phyloP scores from a whole-genome alignment of 2,113 vertebrate species.

The Dermatemys mawii region DNA sequence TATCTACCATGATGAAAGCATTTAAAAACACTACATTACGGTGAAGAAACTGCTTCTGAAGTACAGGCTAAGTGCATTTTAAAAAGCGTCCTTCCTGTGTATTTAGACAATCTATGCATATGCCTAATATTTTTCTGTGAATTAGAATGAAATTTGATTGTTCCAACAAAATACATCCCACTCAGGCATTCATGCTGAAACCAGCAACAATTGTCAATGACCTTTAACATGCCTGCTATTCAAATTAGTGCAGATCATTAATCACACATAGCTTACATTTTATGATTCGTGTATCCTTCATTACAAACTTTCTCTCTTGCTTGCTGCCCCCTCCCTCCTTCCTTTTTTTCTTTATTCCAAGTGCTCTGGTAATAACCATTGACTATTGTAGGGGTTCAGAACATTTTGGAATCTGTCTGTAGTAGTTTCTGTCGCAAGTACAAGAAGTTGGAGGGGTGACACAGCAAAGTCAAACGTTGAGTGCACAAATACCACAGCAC shows the following conservation, averaged over 20 bases:
- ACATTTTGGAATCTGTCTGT: background rate
- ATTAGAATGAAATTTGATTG: constrained; percentile 60
- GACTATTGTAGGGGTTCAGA: constrained; percentile 16
- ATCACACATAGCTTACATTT: constrained; percentile 70
- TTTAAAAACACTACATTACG: background rate
- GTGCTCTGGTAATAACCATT: constrained; percentile 16
- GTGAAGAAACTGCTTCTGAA: background rate
- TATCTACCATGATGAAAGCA: constrained; percentile 1
- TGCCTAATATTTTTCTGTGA: background rate
- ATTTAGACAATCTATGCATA: background rate
- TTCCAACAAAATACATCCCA: constrained; percentile 56
- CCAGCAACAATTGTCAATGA: constrained; percentile 75
- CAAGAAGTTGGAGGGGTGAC: background rate
- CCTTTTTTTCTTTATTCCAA: constrained; percentile 1
- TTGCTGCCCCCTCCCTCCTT: background rate
- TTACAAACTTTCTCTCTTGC: constrained; percentile 38
- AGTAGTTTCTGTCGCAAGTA: constrained; percentile 40
- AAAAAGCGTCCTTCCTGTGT: background rate
- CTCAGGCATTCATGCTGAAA: constrained; percentile 69
- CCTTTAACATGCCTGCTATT: constrained; percentile 74
- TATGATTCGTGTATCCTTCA: constrained; percentile 66
- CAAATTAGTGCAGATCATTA: constrained; percentile 69
- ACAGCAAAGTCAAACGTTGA: background rate
- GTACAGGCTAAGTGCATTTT: background rate
- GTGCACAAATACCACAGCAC: constrained; percentile 5